Base-by-base conservation (phyloP, 2,888 invertebrate species). In the Caradrina clavipalpis region DNA sequence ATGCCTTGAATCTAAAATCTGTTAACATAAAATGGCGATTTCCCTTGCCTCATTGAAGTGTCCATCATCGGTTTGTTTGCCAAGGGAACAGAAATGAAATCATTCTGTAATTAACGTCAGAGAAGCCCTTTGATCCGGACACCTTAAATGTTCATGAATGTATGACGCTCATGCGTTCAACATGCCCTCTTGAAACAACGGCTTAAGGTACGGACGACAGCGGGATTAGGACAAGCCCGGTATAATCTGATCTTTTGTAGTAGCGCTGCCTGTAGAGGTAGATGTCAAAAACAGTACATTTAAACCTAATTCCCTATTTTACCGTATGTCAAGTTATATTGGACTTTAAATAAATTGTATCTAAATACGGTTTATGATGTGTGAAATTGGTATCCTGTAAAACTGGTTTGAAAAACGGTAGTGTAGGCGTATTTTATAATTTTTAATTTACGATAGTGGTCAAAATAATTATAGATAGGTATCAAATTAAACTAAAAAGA, bases 81-180 rank as follows among this genome's bases (percentile, higher is more conserved):
- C 69, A 73, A 81, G 76, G 70, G 69, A 81, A 80, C 79, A 75
- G 73, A 69, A 76, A 80, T 82, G 79, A 83, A 84, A 88, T 87
- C 82, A 87, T 85, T 84, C 79, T 83, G 86, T 85, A 86, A 92
- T 93, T 90, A 92, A 90, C 80, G 87, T 87, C 89, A 86, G 82
- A 82, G 78, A 71, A 82, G 74, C 81, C 85, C 93, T 94, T 94
- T 94, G 94, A 94, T 94, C 92, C 87, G 82, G 82, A 85, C 87
- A 91, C 89, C 89, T 92, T 88, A 86, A 88, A 90, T 88, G 89
- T 87, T 88, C 87, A 85, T 86, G 86, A 89, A 89, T 87, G 88
- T 90, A 88, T 89, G 90, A 90, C 83, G 81, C 81, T 87, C 87
- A 88, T 90, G 89, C 88, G 85, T 88, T 87, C 84, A 87, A 87